These are phyloP conservation scores for Nomada hirtipes DNA, from an alignment of 2,888 invertebrate genomes.

Conservation along the genomic window DNA sequence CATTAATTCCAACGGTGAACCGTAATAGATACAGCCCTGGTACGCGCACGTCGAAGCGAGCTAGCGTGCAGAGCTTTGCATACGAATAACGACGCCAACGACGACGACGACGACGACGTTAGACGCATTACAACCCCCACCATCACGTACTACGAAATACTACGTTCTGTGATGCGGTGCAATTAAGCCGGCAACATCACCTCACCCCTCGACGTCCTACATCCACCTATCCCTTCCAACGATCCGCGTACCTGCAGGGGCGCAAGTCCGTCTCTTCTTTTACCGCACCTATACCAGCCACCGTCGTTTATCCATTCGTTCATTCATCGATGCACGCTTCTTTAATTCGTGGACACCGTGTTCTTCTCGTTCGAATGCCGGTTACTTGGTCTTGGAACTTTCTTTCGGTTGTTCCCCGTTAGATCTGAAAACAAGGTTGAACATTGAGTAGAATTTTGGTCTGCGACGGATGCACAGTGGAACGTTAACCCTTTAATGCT, in stretches of 20 bases:
- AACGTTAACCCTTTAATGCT: too few species aligned
- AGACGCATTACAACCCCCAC: constrained; percentile 63
- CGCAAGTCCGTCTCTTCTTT: constrained; percentile 74
- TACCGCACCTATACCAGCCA: constrained; percentile 42
- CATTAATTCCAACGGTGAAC: too few species aligned
- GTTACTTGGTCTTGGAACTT: too few species aligned
- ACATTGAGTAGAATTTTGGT: too few species aligned
- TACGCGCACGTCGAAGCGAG: constrained; percentile 59
- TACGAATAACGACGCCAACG: constrained; percentile 58
- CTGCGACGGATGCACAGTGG: too few species aligned
- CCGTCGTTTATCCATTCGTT: constrained; percentile 73
- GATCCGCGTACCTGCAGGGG: constrained; percentile 67
- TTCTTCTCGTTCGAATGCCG: too few species aligned
- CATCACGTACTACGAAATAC: constrained; percentile 77
- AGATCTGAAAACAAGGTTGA: too few species aligned
- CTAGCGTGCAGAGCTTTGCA: constrained; percentile 51
- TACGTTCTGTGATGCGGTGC: constrained; percentile 74
- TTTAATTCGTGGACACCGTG: constrained; percentile 28
- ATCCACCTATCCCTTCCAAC: constrained; percentile 53
- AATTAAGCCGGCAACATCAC: constrained; percentile 67
- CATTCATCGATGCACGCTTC: constrained; percentile 73
- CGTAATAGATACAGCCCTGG: constrained; percentile 39
- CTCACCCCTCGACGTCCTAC: constrained; percentile 44
- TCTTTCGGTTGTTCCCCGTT: too few species aligned
- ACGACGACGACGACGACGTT: constrained; percentile 51